Percentiles rank a stretch among this genome's conserved stretches.
These are phyloP conservation scores for Plumapathes pennacea DNA, from an alignment of 92 coral and sea anemone genomes.

Conservation along the genomic window DNA sequence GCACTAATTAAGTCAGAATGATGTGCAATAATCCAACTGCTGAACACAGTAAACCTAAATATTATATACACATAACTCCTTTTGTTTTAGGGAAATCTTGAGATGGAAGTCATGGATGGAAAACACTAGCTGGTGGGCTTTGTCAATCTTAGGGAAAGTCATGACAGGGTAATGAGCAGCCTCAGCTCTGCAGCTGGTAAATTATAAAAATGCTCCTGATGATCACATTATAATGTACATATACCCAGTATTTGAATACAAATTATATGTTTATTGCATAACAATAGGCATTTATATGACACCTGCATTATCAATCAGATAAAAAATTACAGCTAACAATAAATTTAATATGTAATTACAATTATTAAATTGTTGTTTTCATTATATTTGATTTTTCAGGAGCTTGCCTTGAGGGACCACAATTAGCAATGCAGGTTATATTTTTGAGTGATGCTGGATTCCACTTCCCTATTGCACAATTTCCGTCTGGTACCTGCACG, in stretches of 20 bases:
- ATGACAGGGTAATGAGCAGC: too few relatives aligned
- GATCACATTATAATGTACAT: too few relatives aligned
- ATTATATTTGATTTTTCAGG: too few relatives aligned
- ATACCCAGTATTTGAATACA: too few relatives aligned
- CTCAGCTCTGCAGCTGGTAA: too few relatives aligned
- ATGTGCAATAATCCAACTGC: too few relatives aligned
- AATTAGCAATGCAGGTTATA: constrained; percentile 7
- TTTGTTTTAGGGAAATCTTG: constrained; percentile 6
- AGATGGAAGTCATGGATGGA: constrained; percentile 18
- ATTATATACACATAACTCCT: neutral
- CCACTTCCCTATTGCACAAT: constrained; percentile 14
- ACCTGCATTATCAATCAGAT: constrained; percentile 7
- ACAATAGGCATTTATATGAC: too few relatives aligned
- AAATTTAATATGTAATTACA: neutral
- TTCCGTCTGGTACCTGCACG: constrained; percentile 8
- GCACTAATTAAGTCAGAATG: too few relatives aligned
- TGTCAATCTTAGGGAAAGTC: constrained; percentile 16
- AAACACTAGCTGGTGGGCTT: constrained; percentile 30
- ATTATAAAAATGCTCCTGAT: too few relatives aligned
- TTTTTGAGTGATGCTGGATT: constrained; percentile 12
- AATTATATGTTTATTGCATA: too few relatives aligned
- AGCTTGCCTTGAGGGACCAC: neutral
- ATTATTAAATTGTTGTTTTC: too few relatives aligned
- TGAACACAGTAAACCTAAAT: neutral
- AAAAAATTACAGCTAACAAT: neutral